These are phyloP conservation scores for Falco rusticolus DNA, from an alignment of 2,797 vertebrate species.

Conservation along the genomic window DNA sequence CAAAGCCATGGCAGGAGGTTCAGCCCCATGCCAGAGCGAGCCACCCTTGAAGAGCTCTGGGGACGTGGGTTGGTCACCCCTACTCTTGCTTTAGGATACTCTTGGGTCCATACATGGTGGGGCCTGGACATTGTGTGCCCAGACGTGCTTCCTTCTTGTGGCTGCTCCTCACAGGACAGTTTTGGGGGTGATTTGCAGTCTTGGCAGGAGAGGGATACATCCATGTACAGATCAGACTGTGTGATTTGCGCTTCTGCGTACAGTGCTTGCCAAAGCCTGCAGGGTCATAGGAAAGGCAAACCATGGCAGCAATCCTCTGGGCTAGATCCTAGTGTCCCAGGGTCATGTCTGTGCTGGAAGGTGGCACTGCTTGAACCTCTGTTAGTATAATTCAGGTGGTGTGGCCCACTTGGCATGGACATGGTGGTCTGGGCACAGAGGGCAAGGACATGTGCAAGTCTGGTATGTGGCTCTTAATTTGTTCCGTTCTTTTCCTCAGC, in stretches of 20 bases:
- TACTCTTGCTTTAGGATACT: neutral
- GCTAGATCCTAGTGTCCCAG: neutral
- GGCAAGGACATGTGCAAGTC: neutral
- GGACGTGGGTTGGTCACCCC: neutral
- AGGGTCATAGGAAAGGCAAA: neutral
- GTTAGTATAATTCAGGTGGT: neutral
- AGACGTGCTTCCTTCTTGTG: neutral
- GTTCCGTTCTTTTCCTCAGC: neutral
- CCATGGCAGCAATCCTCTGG: neutral
- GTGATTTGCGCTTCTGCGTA: neutral
- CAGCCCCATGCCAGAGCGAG: neutral
- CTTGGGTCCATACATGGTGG: fast-evolving
- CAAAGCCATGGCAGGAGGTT: neutral
- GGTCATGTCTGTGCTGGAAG: fast-evolving
- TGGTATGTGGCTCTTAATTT: neutral
- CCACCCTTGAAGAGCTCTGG: neutral
- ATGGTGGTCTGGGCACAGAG: neutral
- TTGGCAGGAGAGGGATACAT: neutral
- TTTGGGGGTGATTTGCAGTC: neutral
- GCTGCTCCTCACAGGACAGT: neutral
- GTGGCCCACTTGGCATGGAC: no score
- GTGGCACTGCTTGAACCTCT: neutral
- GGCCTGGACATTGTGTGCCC: neutral
- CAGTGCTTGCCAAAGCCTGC: neutral
- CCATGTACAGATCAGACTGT: neutral